Evolutionary conservation across 2,888 invertebrate genomes (phyloP), one percentile per base, ranked within the genome.

Genomic region (Hartigia nigra): DNA sequence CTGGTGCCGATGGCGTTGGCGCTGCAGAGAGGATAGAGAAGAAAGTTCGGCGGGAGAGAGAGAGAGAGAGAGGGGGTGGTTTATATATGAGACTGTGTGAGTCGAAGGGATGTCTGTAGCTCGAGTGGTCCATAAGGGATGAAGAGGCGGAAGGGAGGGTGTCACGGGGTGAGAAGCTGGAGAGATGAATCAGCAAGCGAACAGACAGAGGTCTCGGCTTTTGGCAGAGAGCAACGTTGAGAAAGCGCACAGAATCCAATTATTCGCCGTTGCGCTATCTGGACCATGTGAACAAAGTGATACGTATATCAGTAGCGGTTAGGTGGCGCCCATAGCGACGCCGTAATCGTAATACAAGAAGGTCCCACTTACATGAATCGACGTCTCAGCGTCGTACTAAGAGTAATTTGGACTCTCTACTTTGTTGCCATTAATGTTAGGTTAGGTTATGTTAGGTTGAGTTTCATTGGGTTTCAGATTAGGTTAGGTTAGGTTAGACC

Each of bases 261-360:
- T 72, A 72, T 72, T 72, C 72, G 72, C n/a, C 72, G 72, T 72
- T 72, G 31, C 5, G 70, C 39, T 75, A n/a, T 75, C 69, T 69
- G n/a, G 34, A 35, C 55, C 78, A 74, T 55, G 75, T 3, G 32
- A 69, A 35, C 31, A 76, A 78, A 76, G 70, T 76, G 75, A 78
- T 34, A 76, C 78, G 69, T 78, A 75, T 76, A 35, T 78, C 55
- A 78, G 72, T 4, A 31, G 36, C 12, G 9, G 55, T 23, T 55
- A 55, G 23, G 55, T 55, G 55, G 55, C 55, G 55, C 55, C 23
- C 23, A 55, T 55, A 23, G 55, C 9, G 23, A 55, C 55, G 23
- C 9, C 9, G 23, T 55, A 39, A 23, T 23, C 23, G 39, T 39
- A 23, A 55, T 55, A 55, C 23, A 55, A 55, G 55, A 55, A 55